Evolutionary conservation across 2,113 vertebrate genomes (phyloP), one percentile per base, ranked within the genome.

Genomic region (Hucho hucho): DNA sequence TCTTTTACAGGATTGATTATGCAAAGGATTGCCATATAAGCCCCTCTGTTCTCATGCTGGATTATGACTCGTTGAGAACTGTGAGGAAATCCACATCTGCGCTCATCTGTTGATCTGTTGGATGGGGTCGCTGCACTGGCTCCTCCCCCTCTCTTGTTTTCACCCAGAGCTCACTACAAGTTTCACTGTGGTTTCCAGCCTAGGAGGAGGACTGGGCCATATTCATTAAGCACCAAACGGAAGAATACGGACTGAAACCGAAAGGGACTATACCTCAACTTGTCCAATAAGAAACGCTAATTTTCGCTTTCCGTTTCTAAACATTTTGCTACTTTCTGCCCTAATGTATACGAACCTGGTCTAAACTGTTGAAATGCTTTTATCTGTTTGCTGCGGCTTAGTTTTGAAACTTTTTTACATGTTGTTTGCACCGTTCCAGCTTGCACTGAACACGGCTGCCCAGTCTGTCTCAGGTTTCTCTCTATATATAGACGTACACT

Each of bases 71-170:
- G 74, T 71, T 76, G 59, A 68, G 78, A 85, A 59, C 16, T 79
- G 72, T 79, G 75, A 80, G 75, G 75, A 77, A 86, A 84, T 81
- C 49, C 79, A 81, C 83, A 83, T 86, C 79, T 86, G 81, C 79
- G 69, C 18, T 11, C 59, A 75, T 67, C 81, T 71, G 64, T 66
- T 43, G 37, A 43, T 43, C 37, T 11, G 37, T 43, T 66, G 64
- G 14, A 29, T 4, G 26, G 73, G 70, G 58, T 1, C 1, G 49
- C 49, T 74, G 67, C 29, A 37, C 65, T 2, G 0, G 64, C 75
- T 69, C 70, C 47, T 58, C 16, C 16, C 12, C 26, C 13, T 25
- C n/a, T 56, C 63, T 73, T 22, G 13, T 22, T 28, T 58, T 28
- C 68, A 61, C 75, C 18, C 29, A 53, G 14, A 53, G 16, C 16